A percentile compares a stretch with the other conserved stretches of the same genome.
These are phyloP conservation scores for Penelope pileata DNA, from an alignment of 2,113 vertebrate genomes.

Conservation along the genomic window DNA sequence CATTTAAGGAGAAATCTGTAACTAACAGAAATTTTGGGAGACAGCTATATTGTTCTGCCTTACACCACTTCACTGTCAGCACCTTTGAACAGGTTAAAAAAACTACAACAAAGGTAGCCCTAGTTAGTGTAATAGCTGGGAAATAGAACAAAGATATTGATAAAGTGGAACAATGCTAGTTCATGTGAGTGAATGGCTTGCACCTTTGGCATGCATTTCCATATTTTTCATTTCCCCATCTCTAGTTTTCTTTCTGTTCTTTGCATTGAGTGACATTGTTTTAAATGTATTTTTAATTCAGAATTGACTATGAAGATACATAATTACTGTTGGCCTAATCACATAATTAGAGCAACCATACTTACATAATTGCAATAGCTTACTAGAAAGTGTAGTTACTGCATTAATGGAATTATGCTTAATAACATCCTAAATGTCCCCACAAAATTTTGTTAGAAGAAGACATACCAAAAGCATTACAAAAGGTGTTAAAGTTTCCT, in stretches of 20 bases:
- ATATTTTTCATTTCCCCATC: background rate
- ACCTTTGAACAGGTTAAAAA: background rate
- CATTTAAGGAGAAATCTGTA: background rate
- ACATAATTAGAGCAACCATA: slow-evolving; percentile 21
- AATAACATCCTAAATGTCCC: background rate
- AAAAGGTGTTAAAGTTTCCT: background rate
- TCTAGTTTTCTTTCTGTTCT: background rate
- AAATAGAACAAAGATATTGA: background rate
- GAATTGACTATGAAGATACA: slow-evolving; percentile 12
- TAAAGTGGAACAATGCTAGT: background rate
- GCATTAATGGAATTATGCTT: slow-evolving; percentile 24
- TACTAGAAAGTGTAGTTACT: slow-evolving; percentile 11
- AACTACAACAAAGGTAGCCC: background rate
- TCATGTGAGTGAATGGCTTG: background rate
- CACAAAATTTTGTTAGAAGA: background rate
- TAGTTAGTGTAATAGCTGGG: background rate
- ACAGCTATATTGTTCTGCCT: background rate
- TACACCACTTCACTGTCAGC: background rate
- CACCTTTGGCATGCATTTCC: background rate
- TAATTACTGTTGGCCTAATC: slow-evolving; percentile 44
- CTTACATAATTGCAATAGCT: slow-evolving; percentile 51
- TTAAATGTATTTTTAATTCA: slow-evolving; percentile 11
- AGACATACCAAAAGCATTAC: background rate
- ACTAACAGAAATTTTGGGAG: background rate
- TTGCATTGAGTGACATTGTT: background rate